Evolutionary conservation across 1,140 invertebrate genomes (phyloP).

Genomic region (Sycophaga agraensis): DNA sequence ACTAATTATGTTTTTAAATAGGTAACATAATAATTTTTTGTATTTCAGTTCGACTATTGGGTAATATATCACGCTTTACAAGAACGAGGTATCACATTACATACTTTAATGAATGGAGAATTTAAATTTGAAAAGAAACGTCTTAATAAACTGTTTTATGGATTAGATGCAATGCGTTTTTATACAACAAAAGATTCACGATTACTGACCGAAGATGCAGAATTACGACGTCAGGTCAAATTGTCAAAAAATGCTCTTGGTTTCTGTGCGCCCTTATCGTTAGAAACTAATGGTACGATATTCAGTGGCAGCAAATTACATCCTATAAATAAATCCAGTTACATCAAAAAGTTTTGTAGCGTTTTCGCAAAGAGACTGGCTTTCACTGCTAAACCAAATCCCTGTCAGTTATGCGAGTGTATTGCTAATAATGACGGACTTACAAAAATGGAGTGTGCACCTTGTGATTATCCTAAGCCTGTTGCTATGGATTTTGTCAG

Average conservation of each 20-base stretch:
- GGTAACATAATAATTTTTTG: no score
- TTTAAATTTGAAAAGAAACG: slow-evolving; percentile 72
- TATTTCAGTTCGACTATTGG: slow-evolving; percentile 70
- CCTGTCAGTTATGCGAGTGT: slow-evolving; percentile 76
- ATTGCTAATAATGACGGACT: slow-evolving; percentile 66
- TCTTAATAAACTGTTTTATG: slow-evolving; percentile 73
- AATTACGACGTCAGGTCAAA: slow-evolving; percentile 70
- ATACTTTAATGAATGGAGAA: slow-evolving; percentile 80
- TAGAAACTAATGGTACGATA: slow-evolving; percentile 81
- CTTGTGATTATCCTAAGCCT: slow-evolving; percentile 61
- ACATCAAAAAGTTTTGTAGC: slow-evolving; percentile 68
- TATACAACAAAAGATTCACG: slow-evolving; percentile 79
- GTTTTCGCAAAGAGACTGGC: slow-evolving; percentile 72
- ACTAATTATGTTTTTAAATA: no score
- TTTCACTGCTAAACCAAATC: slow-evolving; percentile 61
- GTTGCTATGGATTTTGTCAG: slow-evolving; percentile 59
- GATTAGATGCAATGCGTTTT: slow-evolving; percentile 70
- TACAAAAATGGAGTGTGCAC: slow-evolving; percentile 65
- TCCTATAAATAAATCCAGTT: slow-evolving; percentile 55
- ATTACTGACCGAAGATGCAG: slow-evolving; percentile 65
- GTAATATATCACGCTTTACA: slow-evolving; percentile 75
- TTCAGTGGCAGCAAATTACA: slow-evolving; percentile 66
- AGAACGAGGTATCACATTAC: slow-evolving; percentile 78
- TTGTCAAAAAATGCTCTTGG: slow-evolving; percentile 74
- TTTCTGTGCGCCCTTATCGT: slow-evolving; percentile 76